phyloP scores from a whole-genome alignment of 1,140 invertebrate genomes.

The Drosophila quadrilineata region DNA sequence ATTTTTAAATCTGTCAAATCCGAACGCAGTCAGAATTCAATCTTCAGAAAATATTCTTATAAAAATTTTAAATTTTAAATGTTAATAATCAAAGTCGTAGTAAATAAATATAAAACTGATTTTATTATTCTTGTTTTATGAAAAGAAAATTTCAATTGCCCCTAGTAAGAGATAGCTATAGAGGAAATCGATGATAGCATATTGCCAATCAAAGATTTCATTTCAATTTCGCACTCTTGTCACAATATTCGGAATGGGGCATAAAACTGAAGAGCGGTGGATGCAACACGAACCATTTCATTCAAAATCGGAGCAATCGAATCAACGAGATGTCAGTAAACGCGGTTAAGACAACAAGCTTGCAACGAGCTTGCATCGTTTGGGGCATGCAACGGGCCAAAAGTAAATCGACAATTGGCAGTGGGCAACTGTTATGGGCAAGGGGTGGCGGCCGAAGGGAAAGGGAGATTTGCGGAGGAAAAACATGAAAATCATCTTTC shows the following conservation, averaged over 20 bases:
- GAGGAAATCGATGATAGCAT: slow-evolving; percentile 16
- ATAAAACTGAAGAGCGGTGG: slow-evolving; percentile 59
- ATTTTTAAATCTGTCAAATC: too few species aligned
- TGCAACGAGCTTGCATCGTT: slow-evolving; percentile 61
- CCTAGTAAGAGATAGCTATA: not conserved
- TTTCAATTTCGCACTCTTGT: slow-evolving; percentile 65
- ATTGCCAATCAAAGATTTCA: slow-evolving; percentile 70
- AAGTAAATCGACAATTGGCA: not conserved
- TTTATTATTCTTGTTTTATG: slow-evolving; percentile 1
- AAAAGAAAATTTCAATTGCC: slow-evolving; percentile 14
- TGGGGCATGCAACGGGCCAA: slow-evolving; percentile 32
- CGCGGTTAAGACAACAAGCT: slow-evolving; percentile 73
- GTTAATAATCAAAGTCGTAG: too few species aligned
- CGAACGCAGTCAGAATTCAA: too few species aligned
- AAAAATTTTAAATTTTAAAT: too few species aligned
- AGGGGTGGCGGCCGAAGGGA: slow-evolving; percentile 3
- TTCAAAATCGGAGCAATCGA: slow-evolving; percentile 75
- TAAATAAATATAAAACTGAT: slow-evolving; percentile 13
- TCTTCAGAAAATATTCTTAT: too few species aligned
- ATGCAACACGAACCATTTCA: slow-evolving; percentile 56
- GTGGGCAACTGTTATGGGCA: not conserved
- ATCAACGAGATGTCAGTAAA: slow-evolving; percentile 75
- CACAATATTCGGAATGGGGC: slow-evolving; percentile 57
- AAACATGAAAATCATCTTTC: slow-evolving; percentile 80
- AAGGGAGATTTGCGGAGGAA: slow-evolving; percentile 35